Evolutionary conservation across 2,888 invertebrate genomes (phyloP), one percentile per base, ranked within the genome.

Genomic region (Parnassius smintheus): DNA sequence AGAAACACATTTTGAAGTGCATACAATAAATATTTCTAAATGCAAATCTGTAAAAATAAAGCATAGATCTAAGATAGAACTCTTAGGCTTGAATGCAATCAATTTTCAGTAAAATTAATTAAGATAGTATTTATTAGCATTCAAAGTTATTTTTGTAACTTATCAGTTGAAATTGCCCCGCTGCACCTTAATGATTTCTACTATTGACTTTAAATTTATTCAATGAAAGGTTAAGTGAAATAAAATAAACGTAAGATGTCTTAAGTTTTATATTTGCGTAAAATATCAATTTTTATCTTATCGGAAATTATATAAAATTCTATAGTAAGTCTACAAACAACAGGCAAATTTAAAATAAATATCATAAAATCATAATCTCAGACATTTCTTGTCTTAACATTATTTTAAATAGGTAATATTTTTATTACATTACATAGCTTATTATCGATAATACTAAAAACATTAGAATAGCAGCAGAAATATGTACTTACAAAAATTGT

Each of bases 221-320:
- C 35, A 35, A 35, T 35, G 35, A 35, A 35, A 35, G 35, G 7
- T 35, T 35, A 44, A 1, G 0, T 51, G 2, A 52, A n/a, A 52
- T 49, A 35, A 61, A 52, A 59, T 18, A 63, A 57, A 35, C 44
- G 49, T 61, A 50, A 13, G 7, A 9, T 46, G 1, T 50, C 42
- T 11, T 11, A 11, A 49, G 18, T 84, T 49, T 49, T 49, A 78
- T 82, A 81, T 78, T 82, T 75, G 78, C 73, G 78, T 85, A 86
- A 85, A 85, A 46, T 83, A 83, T 79, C 60, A 70, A 72, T 60
- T 66, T 70, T 69, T 57, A 78, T 75, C 76, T 71, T 63, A 69
- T 74, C 72, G 72, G 72, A 74, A 75, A 75, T 70, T 70, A 72
- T 73, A 77, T 74, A 73, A 75, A 75, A 73, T 65, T 72, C 68